Base-by-base conservation (phyloP, 2,113 vertebrate genomes). In the Oophaga pumilio region DNA sequence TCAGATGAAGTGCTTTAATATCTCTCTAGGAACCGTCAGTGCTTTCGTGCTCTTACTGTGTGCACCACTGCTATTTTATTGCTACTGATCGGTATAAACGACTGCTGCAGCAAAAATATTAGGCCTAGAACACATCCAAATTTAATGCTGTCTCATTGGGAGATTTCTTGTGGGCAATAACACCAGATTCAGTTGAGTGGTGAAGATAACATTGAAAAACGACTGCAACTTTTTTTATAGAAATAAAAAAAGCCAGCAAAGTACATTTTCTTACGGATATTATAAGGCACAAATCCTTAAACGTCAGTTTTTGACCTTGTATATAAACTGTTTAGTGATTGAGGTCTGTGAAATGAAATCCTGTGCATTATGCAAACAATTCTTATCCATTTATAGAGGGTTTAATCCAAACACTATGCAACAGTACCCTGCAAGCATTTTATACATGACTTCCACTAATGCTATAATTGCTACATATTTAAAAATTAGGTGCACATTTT, bases 1-100 rank as follows among this genome's bases (percentile, higher is more conserved):
- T 59, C 76, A 79, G 60, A 86, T 79, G 59, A 86, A 68, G 76
- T 43, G 13, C 64, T 80, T 87, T 81, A 71, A 87, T 87, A 71
- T 87, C 77, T 49, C 64, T 59, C 28, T 26, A 79, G 85, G 62
- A 86, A 18, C 66, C 73, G 68, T 81, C 26, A 28, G 24, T 1
- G 69, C 76, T 71, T 13, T 12, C 62, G 50, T 43, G 62, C 49
- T 73, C 73, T 79, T 86, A 86, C 56, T 80, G 43, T 71, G 76
- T 73, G 8, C 28, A 60, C 79, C 22, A 59, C 78, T 82, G 68
- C 12, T 87, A 87, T 81, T 87, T 87, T 64, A 82, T 76, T 33
- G 56, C 68, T 74, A 26, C 8, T 8, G 50, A 71, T 76, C 20
- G 18, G 62, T 59, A 12, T 87, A 80, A 73, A 26, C 52, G 28